Base-by-base conservation (phyloP, 64 coral and sea anemone species). In the Stichodactyla helianthus region DNA sequence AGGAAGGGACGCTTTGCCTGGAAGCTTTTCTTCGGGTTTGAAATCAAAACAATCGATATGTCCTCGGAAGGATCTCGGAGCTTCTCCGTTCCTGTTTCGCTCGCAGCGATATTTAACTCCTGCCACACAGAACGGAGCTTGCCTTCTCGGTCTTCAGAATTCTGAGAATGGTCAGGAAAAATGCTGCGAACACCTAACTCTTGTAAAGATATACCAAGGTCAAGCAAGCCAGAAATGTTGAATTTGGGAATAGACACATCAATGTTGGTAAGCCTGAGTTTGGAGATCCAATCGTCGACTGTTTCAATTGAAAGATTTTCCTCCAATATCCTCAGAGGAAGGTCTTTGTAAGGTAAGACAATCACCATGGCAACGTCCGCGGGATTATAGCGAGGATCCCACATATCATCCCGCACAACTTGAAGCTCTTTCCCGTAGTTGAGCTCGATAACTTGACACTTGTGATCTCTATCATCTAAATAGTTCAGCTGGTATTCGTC, bases 301-400 rank as follows among this genome's bases (percentile, higher is more conserved):
- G 52, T 18, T n/a, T 9, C 78, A 81, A 20, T 51, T 11, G 17
- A 52, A 6, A 81, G 52, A 8, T 9, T 81, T 15, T 81, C 52
- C 20, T 81, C 78, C 20, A 81, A 28, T 52, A 4, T 81, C 7
- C 52, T 23, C 17, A 81, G 22, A 54, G 78, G 50, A 14, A 19
- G 35, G 51, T 81, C 51, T 28, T 81, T 31, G 52, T 54, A 52
- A 4, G 78, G 78, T 20, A 81, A 81, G 15, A 54, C 78, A 20
- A 81, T 81, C 78, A 81, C 78, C 78, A 81, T 81, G 50, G 78
- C 54, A 54, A 81, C 52, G 52, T 81, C 78, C 8, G 78, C 31
- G 78, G 78, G 78, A 53, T 9, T 81, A 15, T 81, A 81, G 20
- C 78, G 78, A 19, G 78, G 50, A 54, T 81, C 78, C 78, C 78